Base-by-base conservation (phyloP, 1,140 invertebrate genomes). In the Drosophila tropicalis region DNA sequence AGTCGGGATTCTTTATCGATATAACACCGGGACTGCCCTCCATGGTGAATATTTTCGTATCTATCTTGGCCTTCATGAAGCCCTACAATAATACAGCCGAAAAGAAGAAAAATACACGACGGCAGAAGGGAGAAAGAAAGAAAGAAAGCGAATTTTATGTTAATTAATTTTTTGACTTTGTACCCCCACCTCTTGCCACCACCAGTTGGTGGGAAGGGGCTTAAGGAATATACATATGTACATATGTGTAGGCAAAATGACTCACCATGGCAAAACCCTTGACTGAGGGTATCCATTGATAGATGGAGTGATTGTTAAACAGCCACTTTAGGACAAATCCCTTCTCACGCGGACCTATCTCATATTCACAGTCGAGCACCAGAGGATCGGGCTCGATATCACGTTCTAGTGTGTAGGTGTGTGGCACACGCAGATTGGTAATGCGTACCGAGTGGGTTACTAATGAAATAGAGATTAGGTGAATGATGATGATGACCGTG, bases 261-360 rank as follows among this genome's bases (percentile, higher is more conserved):
- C 81, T 91, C 86, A 92, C 91, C 90, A 92, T 91, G 67, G 91
- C 84, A 73, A 91, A 92, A 58, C 89, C 89, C 67, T 92, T 92
- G 47, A 91, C 86, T 60, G 82, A 82, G 62, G 91, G 91, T 82
- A 92, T 92, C 91, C 91, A 92, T 63, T 92, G 91, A 71, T 92
- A 92, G 77, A 92, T 92, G 69, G 85, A 91, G 62, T 91, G 80
- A 73, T 90, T 91, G 67, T 92, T 92, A 55, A 92, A 91, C 60
- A 91, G 72, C 91, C 91, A 92, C 74, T 92, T 92, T 41, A 92
- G 77, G 3, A 92, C 91, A 76, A 92, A 91, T 51, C 91, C 91
- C 67, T 89, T 89, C 76, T 92, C 91, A 54, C 68, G 44, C 34
- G 84, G 66, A 44, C 71, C 84, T 47, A 92, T 76, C 65, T 92